phyloP scores from a whole-genome alignment of 2,888 invertebrate species.

The Bruchidius siliquastri region DNA sequence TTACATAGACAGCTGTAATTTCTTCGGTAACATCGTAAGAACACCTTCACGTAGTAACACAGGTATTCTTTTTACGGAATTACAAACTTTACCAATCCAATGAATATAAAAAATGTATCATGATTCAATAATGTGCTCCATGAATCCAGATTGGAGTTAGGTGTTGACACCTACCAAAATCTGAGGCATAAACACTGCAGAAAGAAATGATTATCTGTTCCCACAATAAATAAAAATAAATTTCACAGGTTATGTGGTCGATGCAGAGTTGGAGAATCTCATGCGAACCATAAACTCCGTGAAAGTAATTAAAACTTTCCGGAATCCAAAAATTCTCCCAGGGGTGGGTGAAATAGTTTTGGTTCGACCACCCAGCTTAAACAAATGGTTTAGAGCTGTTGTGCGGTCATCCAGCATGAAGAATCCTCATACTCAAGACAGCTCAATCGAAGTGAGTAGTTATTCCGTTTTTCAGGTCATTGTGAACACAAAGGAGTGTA shows the following conservation, averaged over 20 bases:
- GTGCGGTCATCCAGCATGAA: conserved; percentile 15
- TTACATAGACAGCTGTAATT: conserved; percentile 25
- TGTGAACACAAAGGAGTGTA: too few species aligned
- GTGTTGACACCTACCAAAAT: too few species aligned
- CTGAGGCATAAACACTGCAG: too few species aligned
- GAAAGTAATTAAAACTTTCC: conserved; percentile 20
- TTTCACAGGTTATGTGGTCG: conserved; percentile 20
- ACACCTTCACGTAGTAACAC: conserved; percentile 8
- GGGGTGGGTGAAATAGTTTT: conserved; percentile 32
- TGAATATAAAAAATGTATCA: too few species aligned
- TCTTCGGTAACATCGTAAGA: conserved; percentile 25
- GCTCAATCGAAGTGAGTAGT: neutral
- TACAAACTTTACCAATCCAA: too few species aligned
- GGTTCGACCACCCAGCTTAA: conserved; percentile 20
- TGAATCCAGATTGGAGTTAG: too few species aligned
- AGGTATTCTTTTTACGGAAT: too few species aligned
- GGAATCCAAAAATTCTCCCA: conserved; percentile 28
- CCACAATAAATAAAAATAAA: too few species aligned
- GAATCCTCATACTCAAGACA: conserved; percentile 1
- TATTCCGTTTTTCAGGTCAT: too few species aligned
- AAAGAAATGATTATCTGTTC: too few species aligned
- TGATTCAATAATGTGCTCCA: too few species aligned
- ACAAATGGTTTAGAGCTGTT: conserved; percentile 28
- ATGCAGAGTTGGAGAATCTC: conserved; percentile 18
- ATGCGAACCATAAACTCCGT: conserved; percentile 23